Evolutionary conservation across 2,797 vertebrate species (phyloP).

Genomic region (Periophthalmus magnuspinnatus): DNA sequence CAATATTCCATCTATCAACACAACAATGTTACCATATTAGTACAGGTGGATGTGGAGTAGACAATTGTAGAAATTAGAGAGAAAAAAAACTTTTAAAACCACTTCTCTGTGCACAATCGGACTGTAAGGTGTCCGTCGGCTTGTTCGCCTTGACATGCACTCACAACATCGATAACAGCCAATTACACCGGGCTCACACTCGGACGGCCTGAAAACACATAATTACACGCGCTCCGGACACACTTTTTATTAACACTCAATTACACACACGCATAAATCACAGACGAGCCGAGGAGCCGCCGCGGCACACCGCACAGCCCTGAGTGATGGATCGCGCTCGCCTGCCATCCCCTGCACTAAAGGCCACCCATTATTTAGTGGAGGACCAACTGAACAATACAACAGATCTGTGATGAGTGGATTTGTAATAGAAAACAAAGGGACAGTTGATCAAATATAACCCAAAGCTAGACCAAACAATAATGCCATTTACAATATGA

Average conservation of each 20-base stretch:
- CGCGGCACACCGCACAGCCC: conserved; percentile 47
- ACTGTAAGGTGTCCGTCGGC: conserved; percentile 63
- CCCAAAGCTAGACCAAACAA: not conserved
- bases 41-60: not conserved
- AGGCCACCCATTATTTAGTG: conserved; percentile 14
- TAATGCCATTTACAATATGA: not conserved
- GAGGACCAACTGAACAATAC: not conserved
- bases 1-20: not conserved
- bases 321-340: conserved; percentile 56
- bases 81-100: conserved; percentile 10
- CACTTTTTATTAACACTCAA: conserved; percentile 87
- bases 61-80: not conserved
- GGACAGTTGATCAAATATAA: not conserved
- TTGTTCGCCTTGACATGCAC: conserved; percentile 67
- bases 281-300: conserved; percentile 53
- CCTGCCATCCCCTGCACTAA: conserved; percentile 16
- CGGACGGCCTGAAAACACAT: conserved; percentile 78
- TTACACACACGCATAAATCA: conserved; percentile 83
- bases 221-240: conserved; percentile 81
- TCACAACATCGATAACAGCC: conserved; percentile 81
- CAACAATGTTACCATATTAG: not conserved
- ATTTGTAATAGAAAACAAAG: conserved; percentile 10
- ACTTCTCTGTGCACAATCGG: conserved; percentile 48
- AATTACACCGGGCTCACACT: conserved; percentile 80
- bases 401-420: not conserved